Evolutionary conservation across 2,888 invertebrate species (phyloP).

Genomic region (Xanthorhoe spadicearia): DNA sequence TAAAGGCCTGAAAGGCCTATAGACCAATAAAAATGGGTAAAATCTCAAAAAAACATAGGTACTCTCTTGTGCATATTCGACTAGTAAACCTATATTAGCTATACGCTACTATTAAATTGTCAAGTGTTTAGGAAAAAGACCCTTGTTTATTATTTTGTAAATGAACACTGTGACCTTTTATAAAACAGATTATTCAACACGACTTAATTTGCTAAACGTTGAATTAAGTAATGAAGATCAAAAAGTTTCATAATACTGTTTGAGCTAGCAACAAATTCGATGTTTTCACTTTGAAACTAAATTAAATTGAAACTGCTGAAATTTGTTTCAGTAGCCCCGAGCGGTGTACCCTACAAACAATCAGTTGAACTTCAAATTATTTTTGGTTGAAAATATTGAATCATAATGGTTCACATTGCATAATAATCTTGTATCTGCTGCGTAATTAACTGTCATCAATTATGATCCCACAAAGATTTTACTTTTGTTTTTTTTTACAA

Average conservation of each 20-base stretch:
- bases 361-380: constrained; percentile 44
- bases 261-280: constrained; percentile 31
- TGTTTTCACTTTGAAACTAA: constrained; percentile 37
- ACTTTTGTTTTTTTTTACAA: too few species aligned
- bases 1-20: too few species aligned
- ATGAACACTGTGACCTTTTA: too few species aligned
- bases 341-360: constrained; percentile 46
- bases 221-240: constrained; percentile 13
- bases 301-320: constrained; percentile 46
- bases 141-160: too few species aligned
- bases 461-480: too few species aligned
- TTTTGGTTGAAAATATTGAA: constrained; percentile 33
- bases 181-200: not conserved
- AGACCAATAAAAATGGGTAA: too few species aligned
- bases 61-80: too few species aligned
- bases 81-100: too few species aligned
- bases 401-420: constrained; percentile 4
- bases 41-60: too few species aligned
- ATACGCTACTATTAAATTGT: too few species aligned
- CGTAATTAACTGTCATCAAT: too few species aligned
- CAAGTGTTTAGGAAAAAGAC: too few species aligned
- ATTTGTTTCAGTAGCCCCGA: constrained; percentile 40
- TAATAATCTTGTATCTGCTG: not conserved
- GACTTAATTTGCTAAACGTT: not conserved
- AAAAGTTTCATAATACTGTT: constrained; percentile 20